These are phyloP conservation scores for Pristionchus arcanus DNA, from an alignment of 2,888 invertebrate genomes.

Conservation along the genomic window DNA sequence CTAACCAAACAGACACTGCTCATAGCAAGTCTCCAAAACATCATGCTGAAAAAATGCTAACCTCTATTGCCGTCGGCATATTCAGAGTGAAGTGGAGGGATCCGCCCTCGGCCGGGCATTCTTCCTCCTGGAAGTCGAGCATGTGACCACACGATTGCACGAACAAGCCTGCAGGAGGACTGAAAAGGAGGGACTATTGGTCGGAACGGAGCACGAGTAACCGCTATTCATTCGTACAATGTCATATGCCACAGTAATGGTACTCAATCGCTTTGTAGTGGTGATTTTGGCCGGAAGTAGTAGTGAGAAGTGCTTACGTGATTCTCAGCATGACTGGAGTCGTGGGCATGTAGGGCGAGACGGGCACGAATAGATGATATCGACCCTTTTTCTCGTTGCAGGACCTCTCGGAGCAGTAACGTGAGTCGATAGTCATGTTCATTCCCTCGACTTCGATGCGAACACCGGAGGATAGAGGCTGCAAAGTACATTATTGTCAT, in stretches of 20 bases:
- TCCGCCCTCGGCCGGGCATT: slow-evolving; percentile 57
- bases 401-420: slow-evolving; percentile 69
- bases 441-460: slow-evolving; percentile 69
- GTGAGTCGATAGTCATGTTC: slow-evolving; percentile 71
- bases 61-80: slow-evolving; percentile 46
- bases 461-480: slow-evolving; percentile 59
- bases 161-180: slow-evolving; percentile 63
- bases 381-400: slow-evolving; percentile 68
- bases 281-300: too few relatives aligned
- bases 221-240: too few relatives aligned
- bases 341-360: slow-evolving; percentile 69
- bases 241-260: background rate
- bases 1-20: too few relatives aligned
- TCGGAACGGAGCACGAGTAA: background rate
- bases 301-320: slow-evolving; percentile 56
- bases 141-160: slow-evolving; percentile 74
- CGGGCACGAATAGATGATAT: slow-evolving; percentile 75
- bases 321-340: slow-evolving; percentile 68
- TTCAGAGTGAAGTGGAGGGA: slow-evolving; percentile 16
- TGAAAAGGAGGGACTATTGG: slow-evolving; percentile 57
- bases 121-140: slow-evolving; percentile 67
- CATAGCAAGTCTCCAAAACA: background rate
- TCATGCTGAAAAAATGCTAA: background rate
- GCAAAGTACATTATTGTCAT: background rate
- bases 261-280: too few relatives aligned